These are phyloP conservation scores for Mellilla xanthometata DNA, from an alignment of 2,888 invertebrate genomes.

Conservation along the genomic window DNA sequence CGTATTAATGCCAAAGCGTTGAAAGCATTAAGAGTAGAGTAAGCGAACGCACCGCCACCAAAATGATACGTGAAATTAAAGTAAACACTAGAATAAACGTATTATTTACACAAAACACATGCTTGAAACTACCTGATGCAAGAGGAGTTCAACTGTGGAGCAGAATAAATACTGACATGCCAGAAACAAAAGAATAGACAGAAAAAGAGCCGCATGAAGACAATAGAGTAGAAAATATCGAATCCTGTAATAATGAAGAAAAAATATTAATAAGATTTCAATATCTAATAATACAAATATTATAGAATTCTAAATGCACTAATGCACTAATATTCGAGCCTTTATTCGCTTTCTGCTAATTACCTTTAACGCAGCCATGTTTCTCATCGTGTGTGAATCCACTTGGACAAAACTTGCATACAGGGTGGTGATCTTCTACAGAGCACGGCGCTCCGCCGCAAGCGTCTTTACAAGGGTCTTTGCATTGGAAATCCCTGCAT, in stretches of 20 bases:
- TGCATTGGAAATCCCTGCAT: conserved; percentile 94
- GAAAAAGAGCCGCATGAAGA: conserved; percentile 73
- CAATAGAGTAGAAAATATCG: conserved; percentile 75
- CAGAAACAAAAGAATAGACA: conserved; percentile 72
- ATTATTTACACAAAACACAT: conserved; percentile 71
- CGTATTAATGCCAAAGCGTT: conserved; percentile 59
- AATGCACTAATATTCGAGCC: conserved; percentile 56
- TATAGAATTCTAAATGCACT: conserved; percentile 56
- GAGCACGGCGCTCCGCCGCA: conserved; percentile 95
- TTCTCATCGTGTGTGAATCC: conserved; percentile 96
- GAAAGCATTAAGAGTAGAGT: conserved; percentile 58
- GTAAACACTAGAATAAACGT: conserved; percentile 42
- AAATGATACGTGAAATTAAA: conserved; percentile 59
- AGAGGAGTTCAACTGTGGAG: conserved; percentile 74
- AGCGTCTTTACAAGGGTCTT: conserved; percentile 93
- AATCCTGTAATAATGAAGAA: conserved; percentile 83
- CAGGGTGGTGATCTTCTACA: conserved; percentile 96
- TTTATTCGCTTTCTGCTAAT: conserved; percentile 84
- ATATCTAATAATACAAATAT: conserved; percentile 50
- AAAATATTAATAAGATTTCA: conserved; percentile 75
- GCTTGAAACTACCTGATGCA: conserved; percentile 74
- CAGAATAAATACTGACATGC: conserved; percentile 73
- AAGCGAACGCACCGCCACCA: conserved; percentile 57
- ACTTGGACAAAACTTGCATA: conserved; percentile 97
- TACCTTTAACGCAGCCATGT: conserved; percentile 98